These are phyloP conservation scores for Hyposoter didymator DNA, from an alignment of 2,888 invertebrate genomes.

Conservation along the genomic window DNA sequence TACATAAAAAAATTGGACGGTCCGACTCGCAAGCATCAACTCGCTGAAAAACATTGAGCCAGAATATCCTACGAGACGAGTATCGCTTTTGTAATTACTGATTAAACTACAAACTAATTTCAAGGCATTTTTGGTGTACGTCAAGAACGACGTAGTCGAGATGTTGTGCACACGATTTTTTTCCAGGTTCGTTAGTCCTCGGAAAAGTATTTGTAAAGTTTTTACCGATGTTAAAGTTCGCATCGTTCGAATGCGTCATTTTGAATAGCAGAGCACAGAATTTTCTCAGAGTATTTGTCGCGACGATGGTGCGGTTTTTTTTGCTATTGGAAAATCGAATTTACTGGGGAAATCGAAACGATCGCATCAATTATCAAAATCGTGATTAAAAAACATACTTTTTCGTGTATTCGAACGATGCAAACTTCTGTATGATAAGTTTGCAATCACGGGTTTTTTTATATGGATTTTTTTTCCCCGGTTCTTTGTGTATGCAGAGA, in stretches of 20 bases:
- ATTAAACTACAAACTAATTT: neutral
- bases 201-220: neutral
- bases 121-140: neutral
- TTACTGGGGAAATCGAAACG: no score
- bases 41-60: constrained; percentile 25
- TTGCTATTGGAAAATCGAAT: no score
- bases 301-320: no score
- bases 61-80: constrained; percentile 35
- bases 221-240: neutral
- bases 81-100: constrained; percentile 19
- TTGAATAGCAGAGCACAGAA: no score
- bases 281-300: no score
- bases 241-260: no score
- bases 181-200: neutral
- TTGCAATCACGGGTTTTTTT: neutral
- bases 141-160: neutral
- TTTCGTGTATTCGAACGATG: no score
- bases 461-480: neutral
- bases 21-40: constrained; percentile 45
- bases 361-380: no score
- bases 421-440: no score
- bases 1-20: constrained; percentile 43
- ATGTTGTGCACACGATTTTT: neutral
- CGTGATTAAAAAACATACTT: no score
- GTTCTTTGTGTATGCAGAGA: neutral